phyloP scores from a whole-genome alignment of 2,888 invertebrate genomes.

The Dugesia japonica region DNA sequence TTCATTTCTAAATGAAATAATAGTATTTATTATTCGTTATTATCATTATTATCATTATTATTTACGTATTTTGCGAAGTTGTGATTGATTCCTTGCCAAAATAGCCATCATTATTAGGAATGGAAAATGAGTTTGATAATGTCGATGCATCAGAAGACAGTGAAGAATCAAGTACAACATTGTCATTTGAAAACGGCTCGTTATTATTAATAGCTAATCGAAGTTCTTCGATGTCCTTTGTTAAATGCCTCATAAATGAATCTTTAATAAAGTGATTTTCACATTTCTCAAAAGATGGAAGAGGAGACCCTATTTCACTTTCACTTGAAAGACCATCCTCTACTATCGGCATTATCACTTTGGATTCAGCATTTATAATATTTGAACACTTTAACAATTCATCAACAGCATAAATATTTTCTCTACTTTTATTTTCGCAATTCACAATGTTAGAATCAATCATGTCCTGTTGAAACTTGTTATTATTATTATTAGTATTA shows the following conservation, averaged over 20 bases:
- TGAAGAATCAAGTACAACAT: not conserved
- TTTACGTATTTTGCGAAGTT: not conserved
- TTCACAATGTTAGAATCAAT: not conserved
- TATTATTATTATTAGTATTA: not conserved
- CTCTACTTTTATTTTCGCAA: not conserved
- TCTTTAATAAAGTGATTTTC: not conserved
- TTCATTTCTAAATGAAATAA: not conserved
- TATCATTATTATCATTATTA: not conserved
- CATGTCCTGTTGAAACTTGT: not conserved
- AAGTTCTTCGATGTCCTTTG: not conserved
- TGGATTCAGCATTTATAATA: not conserved
- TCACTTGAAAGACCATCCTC: not conserved
- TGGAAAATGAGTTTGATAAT: not conserved
- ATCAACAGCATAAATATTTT: not conserved
- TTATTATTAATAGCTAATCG: not conserved
- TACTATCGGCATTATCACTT: not conserved
- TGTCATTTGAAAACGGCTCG: not conserved
- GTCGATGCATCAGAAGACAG: not conserved
- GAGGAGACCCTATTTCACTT: not conserved
- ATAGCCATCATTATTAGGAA: not conserved
- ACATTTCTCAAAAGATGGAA: not conserved
- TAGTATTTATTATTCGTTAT: not conserved
- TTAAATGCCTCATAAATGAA: not conserved
- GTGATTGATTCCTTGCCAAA: not conserved
- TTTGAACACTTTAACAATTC: not conserved